Conservation (phyloP, 2,888 invertebrate genomes). For the Xiphydria camelus region DNA sequence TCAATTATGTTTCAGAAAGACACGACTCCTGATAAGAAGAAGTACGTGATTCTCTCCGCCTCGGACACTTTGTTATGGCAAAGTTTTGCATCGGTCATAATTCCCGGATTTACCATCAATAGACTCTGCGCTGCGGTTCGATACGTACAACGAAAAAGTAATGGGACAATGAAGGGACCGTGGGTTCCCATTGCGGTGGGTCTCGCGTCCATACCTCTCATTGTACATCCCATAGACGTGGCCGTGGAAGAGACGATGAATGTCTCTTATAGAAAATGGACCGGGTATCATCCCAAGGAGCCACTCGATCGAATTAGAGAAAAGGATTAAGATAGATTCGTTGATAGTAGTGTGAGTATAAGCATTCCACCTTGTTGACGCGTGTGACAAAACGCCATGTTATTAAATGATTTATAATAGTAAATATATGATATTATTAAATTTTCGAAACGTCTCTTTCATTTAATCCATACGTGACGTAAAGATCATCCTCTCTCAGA, state of each 20-base stretch:
- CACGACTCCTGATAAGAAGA: constrained; percentile 28
- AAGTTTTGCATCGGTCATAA: constrained; percentile 83
- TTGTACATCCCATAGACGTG: constrained; percentile 87
- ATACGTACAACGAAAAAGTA: constrained; percentile 40
- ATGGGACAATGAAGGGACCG: constrained; percentile 46
- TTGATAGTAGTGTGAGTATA: too few species aligned
- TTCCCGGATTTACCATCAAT: constrained; percentile 92
- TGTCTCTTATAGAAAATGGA: constrained; percentile 62
- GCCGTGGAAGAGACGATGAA: constrained; percentile 79
- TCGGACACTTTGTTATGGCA: constrained; percentile 92
- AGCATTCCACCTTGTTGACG: too few species aligned
- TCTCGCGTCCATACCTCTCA: constrained; percentile 84
- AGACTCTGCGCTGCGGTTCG: constrained; percentile 68
- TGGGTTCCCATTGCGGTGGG: constrained; percentile 75
- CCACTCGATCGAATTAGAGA: constrained; percentile 16
- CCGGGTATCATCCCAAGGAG: constrained; percentile 39
- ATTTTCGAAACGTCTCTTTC: too few species aligned
- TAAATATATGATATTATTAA: too few species aligned
- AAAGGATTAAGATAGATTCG: neutral
- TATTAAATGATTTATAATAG: too few species aligned
- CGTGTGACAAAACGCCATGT: too few species aligned
- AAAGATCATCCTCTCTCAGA: too few species aligned
- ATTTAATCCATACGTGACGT: too few species aligned
- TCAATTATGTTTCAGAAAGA: constrained; percentile 43
- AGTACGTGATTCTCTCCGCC: constrained; percentile 61